phyloP scores from a whole-genome alignment of 2,888 invertebrate genomes.

The Schizotus pectinicornis region DNA sequence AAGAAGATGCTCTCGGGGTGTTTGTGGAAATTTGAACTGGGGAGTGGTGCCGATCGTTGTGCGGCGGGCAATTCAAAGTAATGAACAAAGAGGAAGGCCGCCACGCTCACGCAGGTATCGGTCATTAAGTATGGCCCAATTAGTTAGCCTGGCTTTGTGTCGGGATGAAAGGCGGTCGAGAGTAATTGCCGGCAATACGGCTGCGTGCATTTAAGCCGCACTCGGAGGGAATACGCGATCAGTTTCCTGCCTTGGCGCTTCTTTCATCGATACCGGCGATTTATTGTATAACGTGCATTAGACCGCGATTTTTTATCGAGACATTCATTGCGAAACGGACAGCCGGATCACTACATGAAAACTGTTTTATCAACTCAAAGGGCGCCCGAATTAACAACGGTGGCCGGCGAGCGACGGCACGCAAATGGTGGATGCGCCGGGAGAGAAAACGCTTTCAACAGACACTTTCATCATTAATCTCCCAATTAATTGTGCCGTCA shows the following conservation, averaged over 20 bases:
- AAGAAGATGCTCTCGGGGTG: no score
- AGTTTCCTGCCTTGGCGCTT: slow-evolving; percentile 1
- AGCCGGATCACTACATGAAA: slow-evolving; percentile 3
- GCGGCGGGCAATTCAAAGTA: slow-evolving; percentile 12
- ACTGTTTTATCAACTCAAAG: slow-evolving; percentile 9
- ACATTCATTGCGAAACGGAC: slow-evolving; percentile 8
- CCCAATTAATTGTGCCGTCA: no score
- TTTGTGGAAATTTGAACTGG: neutral
- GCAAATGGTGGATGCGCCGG: slow-evolving; percentile 5
- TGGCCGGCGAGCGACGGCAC: slow-evolving; percentile 1
- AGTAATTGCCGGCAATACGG: slow-evolving; percentile 25
- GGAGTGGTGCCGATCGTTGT: neutral
- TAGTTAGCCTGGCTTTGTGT: slow-evolving; percentile 27
- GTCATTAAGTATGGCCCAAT: slow-evolving; percentile 30
- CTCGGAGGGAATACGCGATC: slow-evolving; percentile 4
- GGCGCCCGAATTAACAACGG: slow-evolving; percentile 1
- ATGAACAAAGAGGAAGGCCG: slow-evolving; percentile 21
- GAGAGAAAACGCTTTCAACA: neutral
- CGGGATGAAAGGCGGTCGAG: slow-evolving; percentile 25
- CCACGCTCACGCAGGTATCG: slow-evolving; percentile 21
- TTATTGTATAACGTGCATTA: no score
- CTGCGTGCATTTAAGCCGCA: slow-evolving; percentile 22
- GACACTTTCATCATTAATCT: neutral
- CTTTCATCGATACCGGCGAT: slow-evolving; percentile 11
- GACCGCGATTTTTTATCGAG: slow-evolving; percentile 3